Evolutionary conservation across 2,888 invertebrate species (phyloP).

Genomic region (Zaprionus obscuricornis): DNA sequence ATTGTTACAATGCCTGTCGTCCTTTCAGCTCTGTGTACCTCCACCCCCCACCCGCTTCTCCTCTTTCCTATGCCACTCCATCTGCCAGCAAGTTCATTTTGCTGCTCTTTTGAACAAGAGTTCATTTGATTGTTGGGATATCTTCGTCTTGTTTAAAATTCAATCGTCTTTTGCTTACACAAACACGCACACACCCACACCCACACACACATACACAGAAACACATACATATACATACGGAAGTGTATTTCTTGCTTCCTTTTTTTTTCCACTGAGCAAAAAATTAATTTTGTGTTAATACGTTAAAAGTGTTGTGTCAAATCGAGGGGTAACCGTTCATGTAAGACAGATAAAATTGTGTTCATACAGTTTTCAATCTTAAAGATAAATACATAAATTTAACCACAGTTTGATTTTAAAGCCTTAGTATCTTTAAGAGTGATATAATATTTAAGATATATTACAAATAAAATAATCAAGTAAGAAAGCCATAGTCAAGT

Average conservation of each 20-base stretch:
- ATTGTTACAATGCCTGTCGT: constrained; percentile 59
- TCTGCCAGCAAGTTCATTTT: constrained; percentile 45
- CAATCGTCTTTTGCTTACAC: constrained; percentile 53
- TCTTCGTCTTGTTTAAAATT: constrained; percentile 70
- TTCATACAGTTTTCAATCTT: constrained; percentile 32
- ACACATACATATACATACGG: not conserved
- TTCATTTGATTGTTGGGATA: constrained; percentile 71
- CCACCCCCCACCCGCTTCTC: not conserved
- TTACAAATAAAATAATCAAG: too few relatives aligned
- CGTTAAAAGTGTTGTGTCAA: constrained; percentile 64
- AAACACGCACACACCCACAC: constrained; percentile 13
- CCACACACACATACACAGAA: not conserved
- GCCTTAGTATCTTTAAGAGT: too few relatives aligned
- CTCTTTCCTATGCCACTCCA: not conserved
- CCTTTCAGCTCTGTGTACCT: not conserved
- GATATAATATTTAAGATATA: too few relatives aligned
- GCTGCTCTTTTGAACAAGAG: constrained; percentile 47
- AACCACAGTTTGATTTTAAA: not conserved
- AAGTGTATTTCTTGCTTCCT: constrained; percentile 9
- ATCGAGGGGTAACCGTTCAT: constrained; percentile 28
- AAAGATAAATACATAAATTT: constrained; percentile 14
- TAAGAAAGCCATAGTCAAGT: too few relatives aligned
- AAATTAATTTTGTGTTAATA: constrained; percentile 75
- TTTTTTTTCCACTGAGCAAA: too few relatives aligned
- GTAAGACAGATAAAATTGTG: constrained; percentile 25